Conservation (phyloP, 53 echinoderm and acorn worm species). For the Pentamera pediparva region DNA sequence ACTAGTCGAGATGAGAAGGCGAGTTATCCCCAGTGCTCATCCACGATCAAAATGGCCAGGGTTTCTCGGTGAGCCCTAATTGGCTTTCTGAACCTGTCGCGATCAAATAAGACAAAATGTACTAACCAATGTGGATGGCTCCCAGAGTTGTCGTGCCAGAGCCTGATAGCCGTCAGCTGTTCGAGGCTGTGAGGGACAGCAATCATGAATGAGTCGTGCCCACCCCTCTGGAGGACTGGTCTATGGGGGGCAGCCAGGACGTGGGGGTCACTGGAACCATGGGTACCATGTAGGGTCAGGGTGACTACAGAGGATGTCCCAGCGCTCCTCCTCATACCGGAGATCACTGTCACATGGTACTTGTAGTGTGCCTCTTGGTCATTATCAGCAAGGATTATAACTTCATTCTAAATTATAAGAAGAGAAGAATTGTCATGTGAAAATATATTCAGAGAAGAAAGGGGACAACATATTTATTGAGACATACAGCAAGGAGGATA, state of each 20-base stretch:
- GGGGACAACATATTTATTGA: too few relatives aligned
- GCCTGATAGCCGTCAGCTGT: slow-evolving; percentile 57
- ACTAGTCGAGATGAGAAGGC: neutral
- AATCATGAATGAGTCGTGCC: slow-evolving; percentile 72
- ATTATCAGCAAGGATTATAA: slow-evolving; percentile 67
- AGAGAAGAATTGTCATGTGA: too few relatives aligned
- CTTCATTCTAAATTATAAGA: slow-evolving; percentile 34
- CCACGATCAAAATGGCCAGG: too few relatives aligned
- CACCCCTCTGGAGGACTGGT: slow-evolving; percentile 54
- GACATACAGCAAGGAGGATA: too few relatives aligned
- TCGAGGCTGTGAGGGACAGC: slow-evolving; percentile 60
- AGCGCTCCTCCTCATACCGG: slow-evolving; percentile 70
- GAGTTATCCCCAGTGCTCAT: too few relatives aligned
- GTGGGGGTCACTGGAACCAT: slow-evolving; percentile 65
- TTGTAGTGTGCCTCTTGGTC: slow-evolving; percentile 56
- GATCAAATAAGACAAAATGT: neutral
- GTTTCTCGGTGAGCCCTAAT: too few relatives aligned
- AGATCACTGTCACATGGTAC: slow-evolving; percentile 86
- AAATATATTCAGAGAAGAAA: too few relatives aligned
- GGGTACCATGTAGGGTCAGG: slow-evolving; percentile 60
- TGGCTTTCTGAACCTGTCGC: too few relatives aligned
- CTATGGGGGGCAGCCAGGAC: slow-evolving; percentile 42
- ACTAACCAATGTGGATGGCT: slow-evolving; percentile 68
- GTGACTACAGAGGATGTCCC: slow-evolving; percentile 76
- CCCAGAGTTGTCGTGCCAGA: slow-evolving; percentile 90